Conservation (phyloP, 2,797 vertebrate species). For the Enteromius paludinosus region DNA sequence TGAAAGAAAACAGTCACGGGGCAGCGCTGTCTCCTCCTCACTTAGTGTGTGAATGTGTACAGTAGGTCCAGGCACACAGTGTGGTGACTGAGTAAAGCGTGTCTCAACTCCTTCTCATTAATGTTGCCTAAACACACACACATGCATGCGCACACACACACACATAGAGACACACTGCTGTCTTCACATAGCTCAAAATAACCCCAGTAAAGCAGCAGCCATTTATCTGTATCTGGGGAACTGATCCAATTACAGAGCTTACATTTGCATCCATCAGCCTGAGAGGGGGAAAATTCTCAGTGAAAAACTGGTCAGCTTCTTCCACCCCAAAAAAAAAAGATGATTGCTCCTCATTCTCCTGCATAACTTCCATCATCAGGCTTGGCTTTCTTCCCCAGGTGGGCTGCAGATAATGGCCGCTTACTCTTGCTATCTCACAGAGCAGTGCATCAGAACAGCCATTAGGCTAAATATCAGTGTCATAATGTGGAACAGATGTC, state of each 20-base stretch:
- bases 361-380: constrained; percentile 55
- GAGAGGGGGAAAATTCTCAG: constrained; percentile 50
- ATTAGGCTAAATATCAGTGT: constrained; percentile 80
- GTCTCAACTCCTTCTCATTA: constrained; percentile 80
- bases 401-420: constrained; percentile 45
- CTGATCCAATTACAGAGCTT: constrained; percentile 96
- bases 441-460: constrained; percentile 72
- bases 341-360: constrained; percentile 8
- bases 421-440: constrained; percentile 46
- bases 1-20: constrained; percentile 40
- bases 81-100: constrained; percentile 60
- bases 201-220: constrained; percentile 82
- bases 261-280: constrained; percentile 92
- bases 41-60: constrained; percentile 41
- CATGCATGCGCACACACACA: constrained; percentile 16
- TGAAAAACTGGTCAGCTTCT: constrained; percentile 61
- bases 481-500: constrained; percentile 83
- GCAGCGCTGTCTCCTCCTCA: constrained; percentile 34
- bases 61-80: constrained; percentile 45
- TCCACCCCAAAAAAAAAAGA: neutral
- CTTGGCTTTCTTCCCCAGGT: constrained; percentile 51
- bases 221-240: constrained; percentile 96
- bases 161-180: constrained; percentile 65
- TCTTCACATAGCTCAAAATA: constrained; percentile 83
- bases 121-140: constrained; percentile 81